phyloP scores from a whole-genome alignment of 2,888 invertebrate genomes.

The Eurois occulta region DNA sequence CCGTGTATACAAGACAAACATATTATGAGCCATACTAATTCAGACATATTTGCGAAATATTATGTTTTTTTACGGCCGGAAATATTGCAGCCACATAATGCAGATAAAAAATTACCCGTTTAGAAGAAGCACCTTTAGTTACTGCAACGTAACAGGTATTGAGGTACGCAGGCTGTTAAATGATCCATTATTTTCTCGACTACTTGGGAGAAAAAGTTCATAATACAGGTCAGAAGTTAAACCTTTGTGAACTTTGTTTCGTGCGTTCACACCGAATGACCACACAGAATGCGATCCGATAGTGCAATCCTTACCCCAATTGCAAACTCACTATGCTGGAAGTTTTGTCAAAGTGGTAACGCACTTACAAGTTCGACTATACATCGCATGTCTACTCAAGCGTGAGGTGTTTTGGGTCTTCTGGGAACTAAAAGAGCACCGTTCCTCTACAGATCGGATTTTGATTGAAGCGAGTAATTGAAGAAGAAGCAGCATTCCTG shows the following conservation, averaged over 20 bases:
- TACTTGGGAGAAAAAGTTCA: neutral
- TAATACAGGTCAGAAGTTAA: neutral
- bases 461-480: neutral
- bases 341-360: neutral
- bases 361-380: neutral
- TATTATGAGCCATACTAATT: too few relatives aligned
- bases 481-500: neutral
- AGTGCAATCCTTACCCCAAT: too few relatives aligned
- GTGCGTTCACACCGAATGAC: neutral
- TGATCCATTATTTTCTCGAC: neutral
- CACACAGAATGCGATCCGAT: too few relatives aligned
- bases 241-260: neutral
- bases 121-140: neutral
- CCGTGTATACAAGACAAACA: neutral
- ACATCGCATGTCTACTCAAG: neutral
- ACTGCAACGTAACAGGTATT: conserved; percentile 1
- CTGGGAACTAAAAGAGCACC: neutral
- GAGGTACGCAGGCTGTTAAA: neutral
- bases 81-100: neutral
- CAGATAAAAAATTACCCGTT: neutral
- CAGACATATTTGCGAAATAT: neutral
- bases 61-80: neutral
- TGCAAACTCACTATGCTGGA: too few relatives aligned
- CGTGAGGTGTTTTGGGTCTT: neutral
- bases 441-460: neutral